Base-by-base conservation (phyloP, 1,140 invertebrate species). In the Drosophila pandora region DNA sequence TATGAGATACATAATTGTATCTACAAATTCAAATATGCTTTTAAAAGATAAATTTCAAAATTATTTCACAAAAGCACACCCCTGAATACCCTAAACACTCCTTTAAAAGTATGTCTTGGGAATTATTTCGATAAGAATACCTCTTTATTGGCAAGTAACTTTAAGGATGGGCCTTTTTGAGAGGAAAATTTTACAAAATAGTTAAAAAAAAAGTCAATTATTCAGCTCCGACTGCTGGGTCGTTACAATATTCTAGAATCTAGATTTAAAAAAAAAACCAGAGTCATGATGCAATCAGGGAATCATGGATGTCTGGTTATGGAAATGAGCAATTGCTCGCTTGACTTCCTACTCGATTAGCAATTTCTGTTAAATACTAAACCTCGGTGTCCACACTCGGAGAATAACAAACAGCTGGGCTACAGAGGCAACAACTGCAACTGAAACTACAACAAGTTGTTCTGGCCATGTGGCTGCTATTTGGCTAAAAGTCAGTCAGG, bases 351-450 rank as follows among this genome's bases (percentile, higher is more conserved):
- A 55, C 23, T 55, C 25, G 13, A 60, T 54, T 45, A 22, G 23
- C 45, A 9, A 37, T n/a, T 39, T 49, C 37, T 17, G 28, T 2
- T 28, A 34, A 23, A 13, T 56, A 32, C 32, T 48, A 23, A 37
- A 45, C 62, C 61, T 75, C 78, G 63, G 82, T 87, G 57, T 30
- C 28, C 30, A 59, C 13, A 41, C 48, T 28, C 39, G 7, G 13
- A 43, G 7, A 17, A 21, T 28, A 32, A 30, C 41, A n/a, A 59
- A 34, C 41, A 61, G 49, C 47, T 25, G 25, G 25, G 17, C 30
- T 6, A 13, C 41, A 21, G 37, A 37, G 9, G 34, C 34, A n/a
- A 41, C 37, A 39, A 39, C 37, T n/a, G 17, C 17, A 17, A 17
- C 17, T 28, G 41, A 13, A 43, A 17, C 13, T 13, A n/a, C 39